A percentile compares a stretch with the other conserved stretches of the same genome.
phyloP scores from a whole-genome alignment of 1,140 invertebrate genomes.

The Orussus abietinus region DNA sequence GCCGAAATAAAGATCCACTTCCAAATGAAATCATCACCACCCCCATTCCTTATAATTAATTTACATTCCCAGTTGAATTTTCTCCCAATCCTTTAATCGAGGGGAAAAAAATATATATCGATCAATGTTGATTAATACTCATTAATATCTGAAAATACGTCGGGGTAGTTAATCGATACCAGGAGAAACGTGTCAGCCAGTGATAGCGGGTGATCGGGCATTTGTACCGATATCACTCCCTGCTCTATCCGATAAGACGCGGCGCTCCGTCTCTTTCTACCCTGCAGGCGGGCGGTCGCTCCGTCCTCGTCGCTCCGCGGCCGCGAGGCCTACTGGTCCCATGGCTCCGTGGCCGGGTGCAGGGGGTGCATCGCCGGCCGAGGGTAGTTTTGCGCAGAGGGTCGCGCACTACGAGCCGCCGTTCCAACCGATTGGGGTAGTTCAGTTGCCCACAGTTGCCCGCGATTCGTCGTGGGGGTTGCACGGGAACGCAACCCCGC shows the following conservation, averaged over 20 bases:
- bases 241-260: no score
- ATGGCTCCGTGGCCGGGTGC: neutral
- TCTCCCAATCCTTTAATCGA: no score
- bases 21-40: no score
- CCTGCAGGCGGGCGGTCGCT: conserved; percentile 3
- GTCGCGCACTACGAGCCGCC: conserved; percentile 42
- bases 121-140: neutral
- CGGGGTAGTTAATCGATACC: no score
- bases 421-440: conserved; percentile 30
- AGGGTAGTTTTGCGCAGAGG: conserved; percentile 49
- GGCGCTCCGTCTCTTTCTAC: no score
- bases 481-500: conserved; percentile 5
- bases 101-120: neutral
- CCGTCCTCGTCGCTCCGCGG: neutral
- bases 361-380: conserved; percentile 8
- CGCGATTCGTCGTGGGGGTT: conserved; percentile 50
- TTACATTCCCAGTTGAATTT: no score
- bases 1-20: no score
- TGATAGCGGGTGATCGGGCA: no score
- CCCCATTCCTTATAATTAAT: no score
- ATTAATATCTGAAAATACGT: neutral
- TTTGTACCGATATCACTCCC: no score
- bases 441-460: conserved; percentile 46
- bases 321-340: conserved; percentile 17
- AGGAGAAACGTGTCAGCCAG: no score